Evolutionary conservation across 1,140 invertebrate species (phyloP).

Genomic region (Ylistrum balloti): DNA sequence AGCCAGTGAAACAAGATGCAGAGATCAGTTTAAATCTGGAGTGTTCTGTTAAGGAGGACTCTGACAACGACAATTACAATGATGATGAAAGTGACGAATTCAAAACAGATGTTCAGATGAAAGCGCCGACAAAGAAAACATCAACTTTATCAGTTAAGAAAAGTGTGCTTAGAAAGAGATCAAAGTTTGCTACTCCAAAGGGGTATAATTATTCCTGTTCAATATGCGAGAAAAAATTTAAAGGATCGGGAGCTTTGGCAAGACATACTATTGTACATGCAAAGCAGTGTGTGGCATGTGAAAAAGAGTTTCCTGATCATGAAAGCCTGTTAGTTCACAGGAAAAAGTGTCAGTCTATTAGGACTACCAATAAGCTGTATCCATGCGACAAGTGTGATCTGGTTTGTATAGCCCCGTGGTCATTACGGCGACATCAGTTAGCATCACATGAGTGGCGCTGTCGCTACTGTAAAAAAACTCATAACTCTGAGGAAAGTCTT

Average conservation of each 20-base stretch:
- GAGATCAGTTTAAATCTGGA: no score
- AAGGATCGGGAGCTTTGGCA: background rate
- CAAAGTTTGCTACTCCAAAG: no score
- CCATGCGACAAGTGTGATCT: background rate
- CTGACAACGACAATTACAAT: no score
- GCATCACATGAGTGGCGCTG: background rate
- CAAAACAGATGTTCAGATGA: no score
- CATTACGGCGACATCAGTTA: background rate
- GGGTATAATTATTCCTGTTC: background rate
- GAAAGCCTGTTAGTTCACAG: background rate
- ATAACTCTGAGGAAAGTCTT: background rate
- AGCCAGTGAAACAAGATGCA: no score
- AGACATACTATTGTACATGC: background rate
- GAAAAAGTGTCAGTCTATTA: background rate
- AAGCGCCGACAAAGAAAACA: no score
- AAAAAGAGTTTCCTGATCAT: background rate
- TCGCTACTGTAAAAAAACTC: background rate
- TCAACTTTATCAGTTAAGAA: no score
- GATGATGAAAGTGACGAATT: no score
- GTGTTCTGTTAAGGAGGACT: no score
- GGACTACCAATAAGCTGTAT: background rate
- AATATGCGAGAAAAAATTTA: background rate
- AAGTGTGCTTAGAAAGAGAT: no score
- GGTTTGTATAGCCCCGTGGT: background rate
- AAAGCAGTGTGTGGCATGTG: background rate